Conservation (phyloP, 2,113 vertebrate species). For the Entelurus aequoreus region DNA sequence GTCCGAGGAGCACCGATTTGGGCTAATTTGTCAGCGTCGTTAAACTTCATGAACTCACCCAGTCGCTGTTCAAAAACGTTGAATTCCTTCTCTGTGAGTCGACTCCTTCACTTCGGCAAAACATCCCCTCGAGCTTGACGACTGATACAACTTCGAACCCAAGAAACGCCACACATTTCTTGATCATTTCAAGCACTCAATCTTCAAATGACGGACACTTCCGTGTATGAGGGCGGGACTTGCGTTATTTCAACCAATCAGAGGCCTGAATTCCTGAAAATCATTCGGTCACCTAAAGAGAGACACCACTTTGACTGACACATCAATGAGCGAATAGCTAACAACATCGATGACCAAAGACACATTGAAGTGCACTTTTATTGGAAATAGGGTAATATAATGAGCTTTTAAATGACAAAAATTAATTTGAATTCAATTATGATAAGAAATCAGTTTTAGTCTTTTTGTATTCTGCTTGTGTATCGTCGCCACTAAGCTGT, state of each 20-base stretch:
- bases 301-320: background rate
- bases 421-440: constrained; percentile 9
- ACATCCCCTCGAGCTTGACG: background rate
- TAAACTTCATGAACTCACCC: background rate
- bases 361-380: no score
- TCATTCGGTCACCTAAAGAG: background rate
- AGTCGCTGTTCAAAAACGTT: background rate
- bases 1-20: background rate
- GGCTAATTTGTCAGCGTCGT: background rate
- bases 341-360: no score
- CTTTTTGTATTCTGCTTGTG: constrained; percentile 27
- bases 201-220: no score
- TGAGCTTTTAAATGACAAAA: constrained; percentile 1
- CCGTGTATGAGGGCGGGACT: background rate
- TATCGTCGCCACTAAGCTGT: constrained; percentile 23
- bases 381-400: no score
- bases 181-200: no score
- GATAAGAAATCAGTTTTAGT: constrained; percentile 13
- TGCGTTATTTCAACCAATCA: background rate
- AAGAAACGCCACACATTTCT: no score
- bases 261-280: no score
- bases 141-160: no score
- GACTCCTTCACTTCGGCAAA: background rate
- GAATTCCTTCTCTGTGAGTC: background rate
- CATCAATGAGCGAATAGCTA: background rate